Conservation (phyloP, 2,113 vertebrate species). For the Labeo rohita region DNA sequence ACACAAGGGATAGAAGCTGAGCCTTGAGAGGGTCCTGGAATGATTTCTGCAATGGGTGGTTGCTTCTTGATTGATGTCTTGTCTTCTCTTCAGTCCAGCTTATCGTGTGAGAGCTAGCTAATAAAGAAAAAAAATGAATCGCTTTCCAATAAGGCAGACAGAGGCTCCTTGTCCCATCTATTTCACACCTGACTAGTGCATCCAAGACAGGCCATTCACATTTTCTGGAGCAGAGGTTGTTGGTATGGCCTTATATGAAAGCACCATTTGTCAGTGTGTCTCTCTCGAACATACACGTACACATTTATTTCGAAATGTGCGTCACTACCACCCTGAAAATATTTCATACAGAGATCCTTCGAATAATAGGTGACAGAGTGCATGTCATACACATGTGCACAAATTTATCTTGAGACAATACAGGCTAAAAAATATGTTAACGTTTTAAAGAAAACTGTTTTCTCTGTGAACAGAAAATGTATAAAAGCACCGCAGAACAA, state of each 20-base stretch:
- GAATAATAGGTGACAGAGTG: background rate
- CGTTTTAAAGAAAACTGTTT: background rate
- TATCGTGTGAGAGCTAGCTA: background rate
- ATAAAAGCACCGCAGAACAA: background rate
- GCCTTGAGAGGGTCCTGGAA: background rate
- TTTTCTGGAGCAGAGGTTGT: background rate
- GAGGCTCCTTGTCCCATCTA: background rate
- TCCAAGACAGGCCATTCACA: background rate
- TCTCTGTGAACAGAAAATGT: background rate
- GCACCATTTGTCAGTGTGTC: constrained; percentile 16
- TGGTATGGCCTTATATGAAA: background rate
- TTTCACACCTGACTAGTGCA: constrained; percentile 14
- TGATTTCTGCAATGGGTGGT: background rate
- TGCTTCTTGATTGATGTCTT: constrained; percentile 16
- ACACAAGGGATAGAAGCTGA: background rate
- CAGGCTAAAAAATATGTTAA: background rate
- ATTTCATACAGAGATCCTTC: background rate
- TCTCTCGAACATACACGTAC: background rate
- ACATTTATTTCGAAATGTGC: background rate
- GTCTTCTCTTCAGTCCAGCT: background rate
- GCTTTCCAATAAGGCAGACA: background rate
- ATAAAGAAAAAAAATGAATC: background rate
- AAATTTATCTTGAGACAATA: background rate
- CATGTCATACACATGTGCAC: background rate
- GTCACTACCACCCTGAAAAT: background rate